Evolutionary conservation across 2,113 vertebrate genomes (phyloP).

Genomic region (Onychostruthus taczanowskii): DNA sequence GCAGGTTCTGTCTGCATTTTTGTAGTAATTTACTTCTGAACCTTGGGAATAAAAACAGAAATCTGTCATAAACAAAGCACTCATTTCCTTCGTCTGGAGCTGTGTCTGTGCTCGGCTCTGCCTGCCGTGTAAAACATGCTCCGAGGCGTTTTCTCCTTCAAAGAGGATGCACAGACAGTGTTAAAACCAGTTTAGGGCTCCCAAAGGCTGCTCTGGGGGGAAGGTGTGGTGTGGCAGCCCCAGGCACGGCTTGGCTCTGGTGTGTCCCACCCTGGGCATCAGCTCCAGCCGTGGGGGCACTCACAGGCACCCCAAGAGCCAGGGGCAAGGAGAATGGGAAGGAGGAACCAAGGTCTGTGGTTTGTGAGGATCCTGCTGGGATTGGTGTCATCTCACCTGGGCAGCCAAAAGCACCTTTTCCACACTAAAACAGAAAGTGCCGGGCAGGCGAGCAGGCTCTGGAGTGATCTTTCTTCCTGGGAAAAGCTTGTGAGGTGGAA

Average conservation of each 20-base stretch:
- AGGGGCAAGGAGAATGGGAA: background rate
- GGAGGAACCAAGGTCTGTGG: background rate
- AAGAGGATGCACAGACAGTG: background rate
- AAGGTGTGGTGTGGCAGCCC: background rate
- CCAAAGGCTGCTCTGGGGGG: background rate
- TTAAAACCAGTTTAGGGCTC: background rate
- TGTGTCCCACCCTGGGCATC: rapidly evolving
- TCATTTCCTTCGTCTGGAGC: background rate
- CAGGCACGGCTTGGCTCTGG: rapidly evolving
- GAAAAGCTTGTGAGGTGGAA: background rate
- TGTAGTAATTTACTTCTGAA: conserved; percentile 50
- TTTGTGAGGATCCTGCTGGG: too few relatives aligned
- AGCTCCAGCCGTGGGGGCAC: background rate
- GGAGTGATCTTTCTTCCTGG: background rate
- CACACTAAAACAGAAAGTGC: background rate
- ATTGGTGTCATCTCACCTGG: background rate
- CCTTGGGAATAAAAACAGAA: conserved; percentile 43
- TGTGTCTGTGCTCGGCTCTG: background rate
- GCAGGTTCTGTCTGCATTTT: conserved; percentile 20
- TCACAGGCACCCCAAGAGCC: background rate
- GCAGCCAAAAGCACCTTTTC: background rate
- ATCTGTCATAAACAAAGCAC: conserved; percentile 43
- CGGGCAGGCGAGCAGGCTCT: background rate
- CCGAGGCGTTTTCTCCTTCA: background rate
- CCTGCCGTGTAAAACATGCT: background rate